A percentile compares a stretch with the other conserved stretches of the same genome.
These are phyloP conservation scores for Hormaphis cornu DNA, from an alignment of 1,140 invertebrate genomes.

Conservation along the genomic window DNA sequence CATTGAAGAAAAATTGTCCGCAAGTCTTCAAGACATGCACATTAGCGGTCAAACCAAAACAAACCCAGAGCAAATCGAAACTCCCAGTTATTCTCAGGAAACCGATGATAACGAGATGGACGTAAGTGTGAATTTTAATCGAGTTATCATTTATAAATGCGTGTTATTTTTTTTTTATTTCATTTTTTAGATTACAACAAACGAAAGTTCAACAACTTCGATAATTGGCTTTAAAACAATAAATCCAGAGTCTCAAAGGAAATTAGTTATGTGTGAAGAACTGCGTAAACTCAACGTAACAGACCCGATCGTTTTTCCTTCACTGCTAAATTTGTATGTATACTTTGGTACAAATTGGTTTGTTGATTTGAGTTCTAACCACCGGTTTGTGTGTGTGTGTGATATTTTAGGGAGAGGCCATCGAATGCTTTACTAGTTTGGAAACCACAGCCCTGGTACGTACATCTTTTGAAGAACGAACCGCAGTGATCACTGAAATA, in stretches of 20 bases:
- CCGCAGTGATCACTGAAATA: conserved; percentile 8
- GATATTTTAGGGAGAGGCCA: conserved; percentile 7
- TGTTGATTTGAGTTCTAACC: background rate
- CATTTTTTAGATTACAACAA: background rate
- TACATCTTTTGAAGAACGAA: background rate
- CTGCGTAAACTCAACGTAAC: conserved; percentile 11
- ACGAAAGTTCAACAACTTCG: background rate
- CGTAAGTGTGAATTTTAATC: background rate
- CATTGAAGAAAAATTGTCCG: conserved; percentile 15
- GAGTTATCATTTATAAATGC: background rate
- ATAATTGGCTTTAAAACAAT: background rate
- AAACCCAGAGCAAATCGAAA: too few species aligned
- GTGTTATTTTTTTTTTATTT: background rate
- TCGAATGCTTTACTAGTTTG: background rate
- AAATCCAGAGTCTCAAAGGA: conserved; percentile 2
- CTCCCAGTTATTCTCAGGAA: background rate
- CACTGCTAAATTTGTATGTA: background rate
- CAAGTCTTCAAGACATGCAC: conserved; percentile 17
- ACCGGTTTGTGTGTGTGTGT: background rate
- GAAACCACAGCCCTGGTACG: background rate
- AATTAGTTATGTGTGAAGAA: conserved; percentile 26
- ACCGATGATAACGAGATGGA: background rate
- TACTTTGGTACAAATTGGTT: too few species aligned
- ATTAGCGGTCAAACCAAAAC: background rate
- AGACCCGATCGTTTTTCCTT: background rate